Percentiles rank a stretch among this genome's conserved stretches.
These are phyloP conservation scores for Gyps fulvus DNA, from an alignment of 2,113 vertebrate species.

Conservation along the genomic window DNA sequence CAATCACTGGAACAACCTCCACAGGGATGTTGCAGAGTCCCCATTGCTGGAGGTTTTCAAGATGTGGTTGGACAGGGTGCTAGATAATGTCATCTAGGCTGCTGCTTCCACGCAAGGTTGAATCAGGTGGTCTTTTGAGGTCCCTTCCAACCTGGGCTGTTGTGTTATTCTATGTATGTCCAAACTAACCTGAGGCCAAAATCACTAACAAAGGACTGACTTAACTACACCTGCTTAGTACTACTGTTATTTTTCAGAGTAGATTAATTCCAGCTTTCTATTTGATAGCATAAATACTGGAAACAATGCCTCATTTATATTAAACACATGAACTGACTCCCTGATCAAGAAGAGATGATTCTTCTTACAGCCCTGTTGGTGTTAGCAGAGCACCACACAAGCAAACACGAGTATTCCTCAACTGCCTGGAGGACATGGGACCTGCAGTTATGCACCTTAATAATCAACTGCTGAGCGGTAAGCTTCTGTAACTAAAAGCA, in stretches of 20 bases:
- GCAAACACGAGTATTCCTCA: neutral
- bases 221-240: neutral
- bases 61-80: accelerated
- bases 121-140: neutral
- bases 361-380: neutral
- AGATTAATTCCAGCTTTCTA: neutral
- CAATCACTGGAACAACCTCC: neutral
- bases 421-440: neutral
- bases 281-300: too few relatives aligned
- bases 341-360: neutral
- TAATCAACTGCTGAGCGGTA: neutral
- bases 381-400: neutral
- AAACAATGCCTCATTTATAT: neutral
- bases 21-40: neutral
- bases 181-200: neutral
- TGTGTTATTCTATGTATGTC: neutral
- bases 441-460: neutral
- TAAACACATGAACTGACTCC: neutral
- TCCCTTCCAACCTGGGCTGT: neutral
- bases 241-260: neutral
- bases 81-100: too few relatives aligned
- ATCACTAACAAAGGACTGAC: neutral
- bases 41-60: neutral
- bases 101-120: neutral
- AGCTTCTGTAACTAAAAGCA: neutral